Conservation (phyloP, 1,140 invertebrate genomes). For the Coelopa frigida region DNA sequence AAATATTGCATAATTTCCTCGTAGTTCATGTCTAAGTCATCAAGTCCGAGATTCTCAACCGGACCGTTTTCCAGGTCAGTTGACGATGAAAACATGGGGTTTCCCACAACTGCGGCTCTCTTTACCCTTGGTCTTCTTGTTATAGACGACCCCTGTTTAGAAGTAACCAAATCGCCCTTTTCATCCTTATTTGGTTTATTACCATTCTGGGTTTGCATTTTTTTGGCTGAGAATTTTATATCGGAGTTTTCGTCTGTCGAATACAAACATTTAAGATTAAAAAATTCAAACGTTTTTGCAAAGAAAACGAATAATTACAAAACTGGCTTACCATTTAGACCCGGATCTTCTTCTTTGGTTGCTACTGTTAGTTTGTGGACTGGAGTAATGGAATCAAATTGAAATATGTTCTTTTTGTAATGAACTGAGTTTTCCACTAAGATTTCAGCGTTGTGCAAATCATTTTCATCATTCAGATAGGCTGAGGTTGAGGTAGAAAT, state of each 20-base stretch:
- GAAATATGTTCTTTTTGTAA: constrained; percentile 41
- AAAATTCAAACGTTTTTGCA: too few species aligned
- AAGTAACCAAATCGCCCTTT: too few species aligned
- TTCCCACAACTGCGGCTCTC: constrained; percentile 76
- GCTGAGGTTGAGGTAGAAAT: too few species aligned
- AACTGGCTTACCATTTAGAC: constrained; percentile 1
- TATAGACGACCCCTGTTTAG: constrained; percentile 22
- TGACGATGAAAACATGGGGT: constrained; percentile 69
- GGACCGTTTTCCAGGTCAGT: constrained; percentile 44
- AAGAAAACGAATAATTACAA: too few species aligned
- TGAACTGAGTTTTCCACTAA: constrained; percentile 40
- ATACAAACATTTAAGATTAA: too few species aligned
- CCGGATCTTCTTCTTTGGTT: constrained; percentile 6
- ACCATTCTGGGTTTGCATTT: too few species aligned
- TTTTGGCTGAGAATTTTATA: constrained; percentile 9
- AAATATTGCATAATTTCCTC: constrained; percentile 97
- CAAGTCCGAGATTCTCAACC: constrained; percentile 57
- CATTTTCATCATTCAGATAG: constrained; percentile 13
- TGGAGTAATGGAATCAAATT: constrained; percentile 44
- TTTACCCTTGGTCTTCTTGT: constrained; percentile 56
- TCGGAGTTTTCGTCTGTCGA: too few species aligned
- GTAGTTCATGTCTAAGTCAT: constrained; percentile 89
- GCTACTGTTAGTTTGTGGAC: constrained; percentile 38
- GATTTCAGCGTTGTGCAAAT: constrained; percentile 42
- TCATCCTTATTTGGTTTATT: too few species aligned